Evolutionary conservation across 1,140 invertebrate genomes (phyloP).

Genomic region (Leptopilina boulardi): DNA sequence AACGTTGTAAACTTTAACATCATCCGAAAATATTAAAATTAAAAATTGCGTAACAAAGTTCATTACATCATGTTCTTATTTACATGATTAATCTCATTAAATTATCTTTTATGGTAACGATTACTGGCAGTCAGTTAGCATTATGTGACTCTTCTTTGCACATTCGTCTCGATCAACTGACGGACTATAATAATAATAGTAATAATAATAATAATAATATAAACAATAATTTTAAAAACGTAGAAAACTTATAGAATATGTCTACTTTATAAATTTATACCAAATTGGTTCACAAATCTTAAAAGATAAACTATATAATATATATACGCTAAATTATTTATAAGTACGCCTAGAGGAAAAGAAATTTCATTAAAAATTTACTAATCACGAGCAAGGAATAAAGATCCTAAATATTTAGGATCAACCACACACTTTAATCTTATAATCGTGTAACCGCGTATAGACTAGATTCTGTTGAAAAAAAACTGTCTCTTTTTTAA

Average conservation of each 20-base stretch:
- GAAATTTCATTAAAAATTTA: constrained; percentile 17
- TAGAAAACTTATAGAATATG: constrained; percentile 15
- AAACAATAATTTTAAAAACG: constrained; percentile 10
- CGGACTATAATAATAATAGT: too few species aligned
- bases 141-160: constrained; percentile 1
- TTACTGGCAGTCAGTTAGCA: constrained; percentile 20
- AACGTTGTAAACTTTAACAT: too few species aligned
- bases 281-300: constrained; percentile 10
- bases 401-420: neutral
- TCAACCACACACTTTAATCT: constrained; percentile 19
- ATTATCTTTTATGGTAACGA: constrained; percentile 12
- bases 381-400: constrained; percentile 29
- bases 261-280: neutral
- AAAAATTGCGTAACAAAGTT: neutral
- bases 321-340: constrained; percentile 19
- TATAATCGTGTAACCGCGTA: constrained; percentile 44
- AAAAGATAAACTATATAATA: constrained; percentile 10
- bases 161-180: constrained; percentile 21
- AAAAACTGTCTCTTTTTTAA: constrained; percentile 48
- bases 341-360: constrained; percentile 32
- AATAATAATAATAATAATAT: too few species aligned
- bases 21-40: neutral
- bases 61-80: neutral
- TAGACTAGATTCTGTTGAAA: constrained; percentile 59
- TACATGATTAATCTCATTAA: constrained; percentile 14